Evolutionary conservation across 2,113 vertebrate species (phyloP).

Genomic region (Cyrtonyx montezumae): DNA sequence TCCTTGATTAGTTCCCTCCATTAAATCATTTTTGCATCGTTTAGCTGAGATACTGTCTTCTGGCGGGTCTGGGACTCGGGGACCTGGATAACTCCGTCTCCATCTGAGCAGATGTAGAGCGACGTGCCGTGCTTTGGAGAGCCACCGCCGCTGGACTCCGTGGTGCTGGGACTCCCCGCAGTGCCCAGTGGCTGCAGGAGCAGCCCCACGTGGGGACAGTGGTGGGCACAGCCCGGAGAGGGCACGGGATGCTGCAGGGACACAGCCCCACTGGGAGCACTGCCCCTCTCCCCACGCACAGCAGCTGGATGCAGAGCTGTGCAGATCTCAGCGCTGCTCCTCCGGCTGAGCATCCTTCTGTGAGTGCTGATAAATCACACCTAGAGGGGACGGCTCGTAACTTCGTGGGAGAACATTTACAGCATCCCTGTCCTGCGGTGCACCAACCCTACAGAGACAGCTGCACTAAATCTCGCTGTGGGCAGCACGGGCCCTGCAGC

Average conservation of each 20-base stretch:
- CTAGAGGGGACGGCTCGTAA: not conserved
- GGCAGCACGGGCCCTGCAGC: not conserved
- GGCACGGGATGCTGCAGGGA: rapidly evolving
- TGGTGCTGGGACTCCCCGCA: rapidly evolving
- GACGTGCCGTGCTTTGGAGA: not conserved
- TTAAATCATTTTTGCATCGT: constrained; percentile 66
- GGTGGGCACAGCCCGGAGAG: no score
- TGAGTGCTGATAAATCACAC: not conserved
- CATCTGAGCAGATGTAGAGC: constrained; percentile 43
- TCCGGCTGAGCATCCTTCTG: not conserved
- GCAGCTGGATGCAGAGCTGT: not conserved
- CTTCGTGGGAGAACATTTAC: not conserved
- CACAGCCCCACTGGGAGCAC: no score
- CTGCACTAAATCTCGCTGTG: not conserved
- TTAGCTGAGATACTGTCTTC: constrained; percentile 66
- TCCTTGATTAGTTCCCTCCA: constrained; percentile 78
- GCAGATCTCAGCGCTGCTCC: not conserved
- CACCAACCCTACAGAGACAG: not conserved
- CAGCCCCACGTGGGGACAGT: rapidly evolving
- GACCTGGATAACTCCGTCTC: constrained; percentile 56
- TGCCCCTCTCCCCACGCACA: rapidly evolving
- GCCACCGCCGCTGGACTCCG: not conserved
- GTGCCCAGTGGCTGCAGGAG: not conserved
- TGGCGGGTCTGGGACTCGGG: constrained; percentile 56
- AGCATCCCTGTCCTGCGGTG: not conserved